Conservation (phyloP, 2,888 invertebrate species). For the Ferdinandea cuprea region DNA sequence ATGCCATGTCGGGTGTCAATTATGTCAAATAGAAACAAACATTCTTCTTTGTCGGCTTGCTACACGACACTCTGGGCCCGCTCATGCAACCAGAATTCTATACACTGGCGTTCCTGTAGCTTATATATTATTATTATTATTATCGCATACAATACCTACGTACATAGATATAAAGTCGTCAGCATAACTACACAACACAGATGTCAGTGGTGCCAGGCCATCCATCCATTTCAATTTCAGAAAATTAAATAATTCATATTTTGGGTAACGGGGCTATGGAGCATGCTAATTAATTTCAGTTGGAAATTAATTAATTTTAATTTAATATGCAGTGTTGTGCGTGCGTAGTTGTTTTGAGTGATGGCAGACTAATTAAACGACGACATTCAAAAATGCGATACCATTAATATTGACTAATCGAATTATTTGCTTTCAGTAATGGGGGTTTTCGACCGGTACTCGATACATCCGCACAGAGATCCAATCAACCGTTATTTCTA, state of each 20-base stretch:
- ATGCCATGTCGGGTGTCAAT: constrained; percentile 76
- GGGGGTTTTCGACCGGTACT: constrained; percentile 86
- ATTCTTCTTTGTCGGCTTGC: constrained; percentile 67
- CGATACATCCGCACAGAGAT: constrained; percentile 81
- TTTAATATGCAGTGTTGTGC: constrained; percentile 65
- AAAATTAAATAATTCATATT: constrained; percentile 75
- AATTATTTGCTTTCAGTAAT: constrained; percentile 83
- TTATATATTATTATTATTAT: no score
- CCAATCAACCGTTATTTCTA: constrained; percentile 90
- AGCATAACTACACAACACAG: no score
- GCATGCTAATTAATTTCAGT: constrained; percentile 73
- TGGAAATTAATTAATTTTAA: constrained; percentile 74
- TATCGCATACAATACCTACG: constrained; percentile 4
- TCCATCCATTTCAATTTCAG: constrained; percentile 71
- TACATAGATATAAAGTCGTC: no score
- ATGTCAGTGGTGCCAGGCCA: constrained; percentile 44
- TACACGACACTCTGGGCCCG: constrained; percentile 51
- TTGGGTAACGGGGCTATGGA: constrained; percentile 62
- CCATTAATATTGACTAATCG: constrained; percentile 70
- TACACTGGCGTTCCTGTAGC: constrained; percentile 17
- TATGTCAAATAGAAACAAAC: constrained; percentile 75
- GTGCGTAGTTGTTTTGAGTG: constrained; percentile 50
- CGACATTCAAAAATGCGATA: constrained; percentile 58
- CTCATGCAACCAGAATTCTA: constrained; percentile 56
- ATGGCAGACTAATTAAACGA: constrained; percentile 67